Conservation (phyloP, 2,888 invertebrate genomes). For the Asteroscopus sphinx region DNA sequence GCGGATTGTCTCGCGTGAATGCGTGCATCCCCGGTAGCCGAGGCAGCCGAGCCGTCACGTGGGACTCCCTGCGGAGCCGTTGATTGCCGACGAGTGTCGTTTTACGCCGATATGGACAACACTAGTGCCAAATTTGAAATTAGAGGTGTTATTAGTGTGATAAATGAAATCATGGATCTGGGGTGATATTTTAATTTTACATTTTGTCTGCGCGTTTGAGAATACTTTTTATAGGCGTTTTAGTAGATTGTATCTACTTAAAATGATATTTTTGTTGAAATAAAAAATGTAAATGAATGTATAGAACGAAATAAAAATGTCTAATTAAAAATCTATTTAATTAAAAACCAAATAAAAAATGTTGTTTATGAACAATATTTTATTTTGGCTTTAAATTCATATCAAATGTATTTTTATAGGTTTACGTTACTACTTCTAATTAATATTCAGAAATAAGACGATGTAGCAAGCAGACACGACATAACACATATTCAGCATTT, state of each 20-base stretch:
- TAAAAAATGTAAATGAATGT: constrained; percentile 25
- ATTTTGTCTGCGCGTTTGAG: constrained; percentile 3
- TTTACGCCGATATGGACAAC: constrained; percentile 81
- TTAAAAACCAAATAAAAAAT: constrained; percentile 40
- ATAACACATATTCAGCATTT: too few relatives aligned
- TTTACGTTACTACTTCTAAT: too few relatives aligned
- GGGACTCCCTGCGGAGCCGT: constrained; percentile 82
- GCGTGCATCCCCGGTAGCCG: constrained; percentile 70
- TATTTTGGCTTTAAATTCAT: constrained; percentile 4
- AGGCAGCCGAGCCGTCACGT: constrained; percentile 72
- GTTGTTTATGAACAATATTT: constrained; percentile 36
- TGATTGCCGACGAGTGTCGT: constrained; percentile 86
- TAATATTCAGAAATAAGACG: too few relatives aligned
- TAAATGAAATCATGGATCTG: constrained; percentile 47
- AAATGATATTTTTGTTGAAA: constrained; percentile 16
- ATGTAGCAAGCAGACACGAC: too few relatives aligned
- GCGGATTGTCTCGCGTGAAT: constrained; percentile 76
- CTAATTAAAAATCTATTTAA: constrained; percentile 38
- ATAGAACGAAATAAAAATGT: constrained; percentile 27
- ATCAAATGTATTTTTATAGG: background rate
- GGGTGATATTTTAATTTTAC: constrained; percentile 21
- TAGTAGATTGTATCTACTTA: constrained; percentile 16
- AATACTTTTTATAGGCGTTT: constrained; percentile 27
- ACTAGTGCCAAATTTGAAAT: constrained; percentile 72
- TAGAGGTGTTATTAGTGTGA: constrained; percentile 55